These are phyloP conservation scores for Acanthosepion pharaonis DNA, from an alignment of 2,888 invertebrate genomes.

Conservation along the genomic window DNA sequence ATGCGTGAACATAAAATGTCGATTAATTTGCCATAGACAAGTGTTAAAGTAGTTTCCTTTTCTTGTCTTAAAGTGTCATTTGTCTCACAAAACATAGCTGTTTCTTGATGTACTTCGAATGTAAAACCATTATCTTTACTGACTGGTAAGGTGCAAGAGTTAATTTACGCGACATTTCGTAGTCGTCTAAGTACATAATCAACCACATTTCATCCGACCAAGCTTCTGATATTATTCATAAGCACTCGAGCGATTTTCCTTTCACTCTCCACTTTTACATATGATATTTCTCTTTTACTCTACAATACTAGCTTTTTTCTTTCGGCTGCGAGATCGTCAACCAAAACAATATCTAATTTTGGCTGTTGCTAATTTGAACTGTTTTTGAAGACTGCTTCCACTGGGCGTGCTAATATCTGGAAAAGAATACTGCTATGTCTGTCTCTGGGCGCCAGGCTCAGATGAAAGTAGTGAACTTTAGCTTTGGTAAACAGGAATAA, in stretches of 20 bases:
- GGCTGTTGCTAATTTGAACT: not conserved
- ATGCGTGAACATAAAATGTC: not conserved
- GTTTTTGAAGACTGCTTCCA: not conserved
- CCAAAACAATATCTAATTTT: not conserved
- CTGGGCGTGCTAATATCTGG: not conserved
- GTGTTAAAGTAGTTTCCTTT: not conserved
- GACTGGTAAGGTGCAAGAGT: not conserved
- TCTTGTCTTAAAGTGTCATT: not conserved
- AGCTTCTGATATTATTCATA: not conserved
- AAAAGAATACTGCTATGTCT: not conserved
- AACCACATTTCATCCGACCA: accelerated
- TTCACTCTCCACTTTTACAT: not conserved
- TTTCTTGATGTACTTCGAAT: not conserved
- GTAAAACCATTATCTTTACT: too few relatives aligned
- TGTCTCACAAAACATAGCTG: not conserved
- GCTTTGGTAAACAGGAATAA: not conserved
- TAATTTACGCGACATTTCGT: not conserved
- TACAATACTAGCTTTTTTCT: not conserved
- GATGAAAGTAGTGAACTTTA: not conserved
- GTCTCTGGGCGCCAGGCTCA: not conserved
- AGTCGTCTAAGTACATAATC: not conserved
- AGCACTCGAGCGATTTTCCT: not conserved
- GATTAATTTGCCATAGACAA: not conserved
- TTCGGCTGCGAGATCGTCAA: not conserved
- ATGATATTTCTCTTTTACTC: not conserved